phyloP scores from a whole-genome alignment of 2,113 vertebrate species.

The Galbula dea region DNA sequence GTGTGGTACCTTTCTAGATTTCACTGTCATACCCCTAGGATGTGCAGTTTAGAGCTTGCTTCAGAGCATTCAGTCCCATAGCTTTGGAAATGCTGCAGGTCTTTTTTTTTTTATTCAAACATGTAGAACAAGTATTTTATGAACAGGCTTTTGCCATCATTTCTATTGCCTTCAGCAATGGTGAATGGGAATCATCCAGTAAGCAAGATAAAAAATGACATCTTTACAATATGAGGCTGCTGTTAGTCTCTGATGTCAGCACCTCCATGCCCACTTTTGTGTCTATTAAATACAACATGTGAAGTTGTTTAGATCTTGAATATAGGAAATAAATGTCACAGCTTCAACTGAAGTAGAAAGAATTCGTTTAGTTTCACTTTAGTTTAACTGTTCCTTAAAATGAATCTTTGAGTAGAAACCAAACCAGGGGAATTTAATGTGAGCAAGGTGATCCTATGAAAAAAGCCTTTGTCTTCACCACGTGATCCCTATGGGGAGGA shows the following conservation, averaged over 20 bases:
- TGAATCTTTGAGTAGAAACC: not conserved
- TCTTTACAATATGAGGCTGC: not conserved
- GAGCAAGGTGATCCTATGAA: not conserved
- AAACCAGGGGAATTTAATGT: not conserved
- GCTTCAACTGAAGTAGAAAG: not conserved
- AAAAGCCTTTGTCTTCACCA: not conserved
- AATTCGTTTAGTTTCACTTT: not conserved
- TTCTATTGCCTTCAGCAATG: not conserved
- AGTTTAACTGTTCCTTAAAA: not conserved
- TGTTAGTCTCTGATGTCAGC: not conserved
- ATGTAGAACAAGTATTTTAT: not conserved
- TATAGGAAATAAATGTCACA: not conserved
- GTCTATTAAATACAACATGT: not conserved
- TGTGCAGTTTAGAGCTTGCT: not conserved
- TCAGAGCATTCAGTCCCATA: not conserved
- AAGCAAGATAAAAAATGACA: not conserved
- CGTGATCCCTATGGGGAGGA: not conserved
- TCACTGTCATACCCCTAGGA: not conserved
- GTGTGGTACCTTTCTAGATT: not conserved
- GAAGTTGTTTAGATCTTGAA: not conserved
- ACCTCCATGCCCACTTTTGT: not conserved
- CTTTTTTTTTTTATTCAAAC: not conserved
- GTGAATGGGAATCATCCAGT: not conserved
- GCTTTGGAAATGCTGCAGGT: not conserved
- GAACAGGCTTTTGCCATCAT: not conserved